phyloP scores from a whole-genome alignment of 2,888 invertebrate species.

The Agriopis leucophaearia region DNA sequence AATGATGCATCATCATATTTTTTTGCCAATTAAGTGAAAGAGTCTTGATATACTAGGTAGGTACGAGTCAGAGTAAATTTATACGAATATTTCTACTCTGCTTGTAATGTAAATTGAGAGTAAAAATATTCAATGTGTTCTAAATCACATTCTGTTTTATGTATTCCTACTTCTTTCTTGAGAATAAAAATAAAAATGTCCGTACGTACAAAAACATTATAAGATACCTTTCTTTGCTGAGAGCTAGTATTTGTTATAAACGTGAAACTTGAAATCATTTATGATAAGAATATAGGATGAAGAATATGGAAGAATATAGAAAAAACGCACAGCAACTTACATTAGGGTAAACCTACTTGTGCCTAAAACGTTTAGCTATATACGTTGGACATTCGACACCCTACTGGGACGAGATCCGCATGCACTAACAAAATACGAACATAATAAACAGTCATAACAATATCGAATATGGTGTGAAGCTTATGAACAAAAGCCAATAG shows the following conservation, averaged over 20 bases:
- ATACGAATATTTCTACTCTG: background rate
- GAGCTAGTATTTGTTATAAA: slow-evolving; percentile 15
- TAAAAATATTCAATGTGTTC: too few relatives aligned
- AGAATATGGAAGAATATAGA: background rate
- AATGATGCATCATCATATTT: slow-evolving; percentile 16
- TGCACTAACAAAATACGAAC: slow-evolving; percentile 58
- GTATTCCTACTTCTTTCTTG: too few relatives aligned
- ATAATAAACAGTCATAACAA: slow-evolving; percentile 51
- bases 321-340: slow-evolving; percentile 16
- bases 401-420: slow-evolving; percentile 53
- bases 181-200: background rate
- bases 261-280: slow-evolving; percentile 3
- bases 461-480: slow-evolving; percentile 79
- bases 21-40: slow-evolving; percentile 9
- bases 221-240: background rate
- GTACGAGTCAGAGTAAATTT: background rate
- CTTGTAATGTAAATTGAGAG: background rate
- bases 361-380: slow-evolving; percentile 38
- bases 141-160: too few relatives aligned
- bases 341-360: slow-evolving; percentile 45
- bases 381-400: slow-evolving; percentile 32
- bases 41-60: too few relatives aligned
- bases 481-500: slow-evolving; percentile 67
- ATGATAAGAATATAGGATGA: too few relatives aligned
- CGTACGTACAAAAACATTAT: background rate